Base-by-base conservation (phyloP, 1,140 invertebrate genomes). In the Araneus ventricosus region DNA sequence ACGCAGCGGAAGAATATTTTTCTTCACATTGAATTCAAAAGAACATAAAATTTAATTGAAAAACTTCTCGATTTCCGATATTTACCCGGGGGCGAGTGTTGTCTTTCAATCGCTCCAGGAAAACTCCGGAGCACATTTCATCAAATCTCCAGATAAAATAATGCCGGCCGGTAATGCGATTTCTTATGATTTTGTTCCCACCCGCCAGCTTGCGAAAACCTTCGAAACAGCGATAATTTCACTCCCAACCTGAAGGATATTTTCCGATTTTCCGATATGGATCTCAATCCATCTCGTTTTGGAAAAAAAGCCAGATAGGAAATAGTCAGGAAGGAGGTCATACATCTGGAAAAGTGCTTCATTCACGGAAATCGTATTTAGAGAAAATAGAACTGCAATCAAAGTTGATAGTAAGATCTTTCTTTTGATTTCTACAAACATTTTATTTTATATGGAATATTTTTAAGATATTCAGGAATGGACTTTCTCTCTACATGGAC, bases 261-360 rank as follows among this genome's bases (percentile, higher is more conserved):
- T 88, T 90, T 37, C 85, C 88, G 88, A 90, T 90, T 90, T 90
- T 90, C 67, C 88, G 70, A 90, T 90, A 90, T 80, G 70, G 88
- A 80, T 57, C 88, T 52, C 39, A 79, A 57, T 79, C 88, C 39
- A 80, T 90, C 63, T 75, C 27, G 30, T 30, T 34, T 75, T 20
- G 30, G 57, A 41, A 90, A 90, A 90, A 24, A 59, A 84, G 82
- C 41, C 82, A 52, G 30, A 84, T 84, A 45, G 24, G 30, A 88
- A 88, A 67, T 59, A 88, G 86, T 63, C 59, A 39, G 86, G 57
- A 67, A 67, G 17, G 59, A 88, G 22, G 61, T 30, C 86, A 30
- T 67, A 67, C 34, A 10, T 63, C 67, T 24, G 22, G 61, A 45
- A 70, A 67, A 67, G 24, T 82, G 86, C 17, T 30, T 59, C 61